phyloP scores from a whole-genome alignment of 2,113 vertebrate genomes.

The Rhodinocichla rosea region DNA sequence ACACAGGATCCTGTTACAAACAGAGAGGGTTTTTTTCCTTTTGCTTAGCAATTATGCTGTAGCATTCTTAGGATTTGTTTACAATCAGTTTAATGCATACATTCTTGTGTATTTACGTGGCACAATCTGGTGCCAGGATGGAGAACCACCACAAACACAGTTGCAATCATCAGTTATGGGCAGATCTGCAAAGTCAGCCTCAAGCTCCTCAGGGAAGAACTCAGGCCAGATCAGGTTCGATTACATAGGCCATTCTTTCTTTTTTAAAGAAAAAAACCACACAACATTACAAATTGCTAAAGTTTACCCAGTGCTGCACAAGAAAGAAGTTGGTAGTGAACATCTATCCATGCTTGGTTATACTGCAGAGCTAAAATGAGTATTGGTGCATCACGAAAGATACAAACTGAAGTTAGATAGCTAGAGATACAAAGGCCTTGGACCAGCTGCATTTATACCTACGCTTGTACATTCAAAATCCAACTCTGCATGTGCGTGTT shows the following conservation, averaged over 20 bases:
- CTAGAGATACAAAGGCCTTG: slow-evolving; percentile 20
- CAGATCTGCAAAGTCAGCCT: slow-evolving; percentile 9
- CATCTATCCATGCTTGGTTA: slow-evolving; percentile 44
- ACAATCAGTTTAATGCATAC: slow-evolving; percentile 50
- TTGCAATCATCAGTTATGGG: not conserved
- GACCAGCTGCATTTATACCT: slow-evolving; percentile 50
- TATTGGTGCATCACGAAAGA: slow-evolving; percentile 30
- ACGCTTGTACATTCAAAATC: slow-evolving; percentile 41
- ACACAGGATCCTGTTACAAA: slow-evolving; percentile 29
- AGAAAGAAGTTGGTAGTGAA: slow-evolving; percentile 42
- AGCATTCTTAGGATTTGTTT: slow-evolving; percentile 51
- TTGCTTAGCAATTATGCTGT: slow-evolving; percentile 62
- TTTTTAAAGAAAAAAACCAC: slow-evolving; percentile 10
- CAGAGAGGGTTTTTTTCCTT: slow-evolving; percentile 58
- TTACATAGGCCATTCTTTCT: slow-evolving; percentile 3
- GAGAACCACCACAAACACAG: not conserved
- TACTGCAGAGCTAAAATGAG: slow-evolving; percentile 40
- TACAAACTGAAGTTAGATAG: not conserved
- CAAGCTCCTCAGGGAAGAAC: not conserved
- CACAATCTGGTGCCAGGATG: not conserved
- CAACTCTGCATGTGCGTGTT: slow-evolving; percentile 46
- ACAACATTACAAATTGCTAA: slow-evolving; percentile 35
- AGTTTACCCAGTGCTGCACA: slow-evolving; percentile 56
- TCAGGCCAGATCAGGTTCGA: not conserved
- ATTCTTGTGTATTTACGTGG: slow-evolving; percentile 2